phyloP scores from a whole-genome alignment of 2,888 invertebrate genomes.

The Diaperis boleti region DNA sequence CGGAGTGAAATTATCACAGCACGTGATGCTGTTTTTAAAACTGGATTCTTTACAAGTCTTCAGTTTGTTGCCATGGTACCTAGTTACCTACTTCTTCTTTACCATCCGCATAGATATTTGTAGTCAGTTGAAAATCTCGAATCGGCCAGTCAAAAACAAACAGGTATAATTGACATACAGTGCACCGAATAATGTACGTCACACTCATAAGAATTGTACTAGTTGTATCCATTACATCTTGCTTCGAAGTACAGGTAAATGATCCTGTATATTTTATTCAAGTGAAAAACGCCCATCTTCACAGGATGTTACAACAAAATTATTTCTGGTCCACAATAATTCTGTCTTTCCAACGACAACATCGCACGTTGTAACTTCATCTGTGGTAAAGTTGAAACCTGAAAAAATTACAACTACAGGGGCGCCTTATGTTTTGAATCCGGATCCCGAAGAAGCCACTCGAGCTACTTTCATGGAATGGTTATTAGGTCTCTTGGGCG shows the following conservation, averaged over 20 bases:
- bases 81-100: conserved; percentile 45
- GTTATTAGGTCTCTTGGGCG: conserved; percentile 59
- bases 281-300: background rate
- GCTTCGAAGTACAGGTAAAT: background rate
- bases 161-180: background rate
- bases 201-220: conserved; percentile 10
- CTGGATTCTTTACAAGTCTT: conserved; percentile 22
- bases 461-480: conserved; percentile 58
- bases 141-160: conserved; percentile 15
- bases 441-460: conserved; percentile 9
- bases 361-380: background rate
- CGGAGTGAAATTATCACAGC: conserved; percentile 18
- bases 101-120: conserved; percentile 28
- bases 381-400: background rate
- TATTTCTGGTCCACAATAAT: background rate
- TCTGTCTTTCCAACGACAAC: background rate
- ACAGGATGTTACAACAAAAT: background rate
- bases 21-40: conserved; percentile 33
- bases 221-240: background rate
- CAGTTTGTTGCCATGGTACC: conserved; percentile 40
- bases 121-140: conserved; percentile 30
- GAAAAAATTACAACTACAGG: conserved; percentile 20
- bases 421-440: conserved; percentile 33
- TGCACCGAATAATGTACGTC: conserved; percentile 11
- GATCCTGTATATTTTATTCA: background rate